Evolutionary conservation across 1,140 invertebrate genomes (phyloP).

Genomic region (Papilio polyxenes): DNA sequence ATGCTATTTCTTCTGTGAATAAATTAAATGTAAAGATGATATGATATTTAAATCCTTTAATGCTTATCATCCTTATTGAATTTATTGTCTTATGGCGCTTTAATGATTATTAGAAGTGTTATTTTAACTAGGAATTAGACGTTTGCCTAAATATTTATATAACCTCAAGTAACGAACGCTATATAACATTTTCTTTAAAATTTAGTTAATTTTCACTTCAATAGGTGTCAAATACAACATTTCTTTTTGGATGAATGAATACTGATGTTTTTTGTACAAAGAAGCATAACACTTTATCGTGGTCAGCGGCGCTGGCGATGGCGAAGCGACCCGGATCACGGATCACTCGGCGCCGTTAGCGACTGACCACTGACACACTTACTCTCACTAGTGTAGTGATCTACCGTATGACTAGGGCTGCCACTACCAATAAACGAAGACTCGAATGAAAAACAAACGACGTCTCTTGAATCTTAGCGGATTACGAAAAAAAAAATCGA

Average conservation of each 20-base stretch:
- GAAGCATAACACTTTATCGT: constrained; percentile 44
- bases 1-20: background rate
- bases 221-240: background rate
- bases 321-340: constrained; percentile 67
- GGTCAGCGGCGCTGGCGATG: constrained; percentile 53
- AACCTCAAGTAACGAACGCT: too few species aligned
- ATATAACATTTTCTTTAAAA: background rate
- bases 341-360: constrained; percentile 51
- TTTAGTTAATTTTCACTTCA: background rate
- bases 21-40: background rate
- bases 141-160: too few species aligned
- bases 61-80: too few species aligned
- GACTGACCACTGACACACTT: constrained; percentile 68
- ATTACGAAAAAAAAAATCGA: too few species aligned
- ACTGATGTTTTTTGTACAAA: background rate
- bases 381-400: constrained; percentile 53
- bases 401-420: constrained; percentile 49
- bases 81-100: too few species aligned
- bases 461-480: too few species aligned
- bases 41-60: background rate
- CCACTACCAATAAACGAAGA: background rate
- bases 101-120: too few species aligned
- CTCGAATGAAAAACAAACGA: too few species aligned
- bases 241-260: background rate
- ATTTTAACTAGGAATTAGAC: too few species aligned